These are phyloP conservation scores for Slavum lentiscoides DNA, from an alignment of 2,888 invertebrate genomes.

Conservation along the genomic window DNA sequence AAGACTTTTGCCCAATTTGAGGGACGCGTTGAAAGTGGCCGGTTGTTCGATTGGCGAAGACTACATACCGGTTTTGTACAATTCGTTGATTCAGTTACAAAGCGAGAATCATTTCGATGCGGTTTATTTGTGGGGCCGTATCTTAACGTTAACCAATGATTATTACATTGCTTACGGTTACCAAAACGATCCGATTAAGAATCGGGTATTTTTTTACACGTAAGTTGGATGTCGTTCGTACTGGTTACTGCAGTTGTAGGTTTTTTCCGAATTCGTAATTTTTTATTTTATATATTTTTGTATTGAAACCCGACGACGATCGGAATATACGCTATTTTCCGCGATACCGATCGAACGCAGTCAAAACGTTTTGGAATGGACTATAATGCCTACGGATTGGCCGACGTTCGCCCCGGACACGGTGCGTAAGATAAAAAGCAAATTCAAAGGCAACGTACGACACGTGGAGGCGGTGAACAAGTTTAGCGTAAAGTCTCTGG, in stretches of 20 bases:
- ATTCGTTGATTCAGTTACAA: conserved; percentile 39
- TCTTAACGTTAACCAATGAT: conserved; percentile 15
- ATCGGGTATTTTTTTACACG: conserved; percentile 36
- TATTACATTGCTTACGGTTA: conserved; percentile 45
- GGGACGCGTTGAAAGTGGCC: conserved; percentile 14
- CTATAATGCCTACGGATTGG: conserved; percentile 25
- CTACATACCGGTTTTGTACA: conserved; percentile 30
- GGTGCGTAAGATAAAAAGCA: conserved; percentile 5
- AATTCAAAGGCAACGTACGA: conserved; percentile 24
- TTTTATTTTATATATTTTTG: background rate
- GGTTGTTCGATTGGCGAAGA: conserved; percentile 24
- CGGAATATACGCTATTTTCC: too few species aligned
- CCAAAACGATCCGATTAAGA: conserved; percentile 16
- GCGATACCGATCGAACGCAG: too few species aligned
- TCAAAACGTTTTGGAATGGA: conserved; percentile 38
- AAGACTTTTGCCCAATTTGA: background rate
- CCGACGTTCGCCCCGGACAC: background rate
- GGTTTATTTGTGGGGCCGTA: conserved; percentile 38
- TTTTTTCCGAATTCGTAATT: too few species aligned
- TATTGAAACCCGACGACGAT: too few species aligned
- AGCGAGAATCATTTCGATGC: conserved; percentile 43
- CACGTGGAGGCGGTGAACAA: background rate
- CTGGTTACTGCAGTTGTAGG: too few species aligned
- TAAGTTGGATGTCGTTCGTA: too few species aligned
- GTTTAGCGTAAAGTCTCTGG: background rate